A percentile compares a stretch with the other conserved stretches of the same genome.
Conservation (phyloP, 2,888 invertebrate species). For the Drosophila dives region DNA sequence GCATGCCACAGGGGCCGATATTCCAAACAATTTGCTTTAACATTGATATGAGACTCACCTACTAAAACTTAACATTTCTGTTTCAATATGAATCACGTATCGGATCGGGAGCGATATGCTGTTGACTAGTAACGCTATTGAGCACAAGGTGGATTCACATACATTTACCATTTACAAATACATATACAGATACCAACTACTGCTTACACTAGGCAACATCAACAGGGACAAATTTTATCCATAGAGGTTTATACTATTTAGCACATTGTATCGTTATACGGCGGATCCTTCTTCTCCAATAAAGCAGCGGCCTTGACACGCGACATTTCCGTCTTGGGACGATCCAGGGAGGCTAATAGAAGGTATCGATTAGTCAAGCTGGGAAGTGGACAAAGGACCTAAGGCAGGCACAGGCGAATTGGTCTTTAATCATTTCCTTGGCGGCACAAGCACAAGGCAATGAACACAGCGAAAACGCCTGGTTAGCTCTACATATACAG, state of each 20-base stretch:
- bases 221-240: slow-evolving; percentile 12
- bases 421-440: slow-evolving; percentile 7
- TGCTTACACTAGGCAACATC: slow-evolving; percentile 13
- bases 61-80: slow-evolving; percentile 12
- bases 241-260: slow-evolving; percentile 50
- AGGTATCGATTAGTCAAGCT: neutral
- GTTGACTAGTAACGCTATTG: slow-evolving; percentile 56
- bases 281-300: slow-evolving; percentile 89
- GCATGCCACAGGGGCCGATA: slow-evolving; percentile 28
- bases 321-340: slow-evolving; percentile 88
- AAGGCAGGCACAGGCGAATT: slow-evolving; percentile 29
- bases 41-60: slow-evolving; percentile 21
- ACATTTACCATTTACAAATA: slow-evolving; percentile 6
- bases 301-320: slow-evolving; percentile 93
- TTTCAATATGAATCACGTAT: slow-evolving; percentile 31
- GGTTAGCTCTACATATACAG: slow-evolving; percentile 42
- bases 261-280: slow-evolving; percentile 85
- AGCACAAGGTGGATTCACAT: slow-evolving; percentile 54
- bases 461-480: slow-evolving; percentile 50
- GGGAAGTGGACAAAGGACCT: neutral
- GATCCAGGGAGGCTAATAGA: slow-evolving; percentile 79
- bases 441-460: slow-evolving; percentile 44
- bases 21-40: slow-evolving; percentile 4
- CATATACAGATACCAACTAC: slow-evolving; percentile 18
- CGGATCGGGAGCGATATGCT: neutral